Base-by-base conservation (phyloP, 1,140 invertebrate genomes). In the Penaeus indicus region DNA sequence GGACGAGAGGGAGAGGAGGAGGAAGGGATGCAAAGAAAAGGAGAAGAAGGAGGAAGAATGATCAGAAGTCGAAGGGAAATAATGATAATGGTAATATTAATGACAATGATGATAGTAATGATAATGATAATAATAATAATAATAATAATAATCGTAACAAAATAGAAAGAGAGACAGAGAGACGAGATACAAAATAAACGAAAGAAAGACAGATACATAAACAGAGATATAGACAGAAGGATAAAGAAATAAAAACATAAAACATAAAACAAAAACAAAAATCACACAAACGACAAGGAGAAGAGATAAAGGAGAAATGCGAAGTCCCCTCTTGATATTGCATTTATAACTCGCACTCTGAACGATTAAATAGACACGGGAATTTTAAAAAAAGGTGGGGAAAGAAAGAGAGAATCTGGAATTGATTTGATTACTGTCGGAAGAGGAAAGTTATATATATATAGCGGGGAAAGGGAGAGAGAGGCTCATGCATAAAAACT, bases 111-210 rank as follows among this genome's bases (percentile, higher is more conserved):
- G 32, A 77, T 77, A 77, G 3, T 77, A 77, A 32, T 77, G 32
- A 32, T 77, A 77, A 32, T 77, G 32, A 32, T 77, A 77, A 32
- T 85, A 85, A 78, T 85, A 85, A 78, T 85, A 10, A 62, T 85
- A 85, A 78, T 78, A 85, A 62, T 85, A 85, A 80, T 85, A 80
- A 62, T 27, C 22, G 62, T 79, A 47, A 78, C 11, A n/a, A 22
- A 1, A 25, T 8, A 1, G 78, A 80, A 7, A 38, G 38, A 80
- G 27, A 80, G 19, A 80, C 5, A 80, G 19, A 47, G 25, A 38
- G 38, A 80, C 5, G 19, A 78, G 21, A 38, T 1, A 78, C 4
- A 42, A 8, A 78, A 21, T 13, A 7, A 78, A 32, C 8, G 75
- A 78, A 8, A 21, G 32, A 38, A 32, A n/a, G 38, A 38, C 10